A percentile compares a stretch with the other conserved stretches of the same genome.
Conservation (phyloP, 2,888 invertebrate genomes). For the Neoitamus cyanurus region DNA sequence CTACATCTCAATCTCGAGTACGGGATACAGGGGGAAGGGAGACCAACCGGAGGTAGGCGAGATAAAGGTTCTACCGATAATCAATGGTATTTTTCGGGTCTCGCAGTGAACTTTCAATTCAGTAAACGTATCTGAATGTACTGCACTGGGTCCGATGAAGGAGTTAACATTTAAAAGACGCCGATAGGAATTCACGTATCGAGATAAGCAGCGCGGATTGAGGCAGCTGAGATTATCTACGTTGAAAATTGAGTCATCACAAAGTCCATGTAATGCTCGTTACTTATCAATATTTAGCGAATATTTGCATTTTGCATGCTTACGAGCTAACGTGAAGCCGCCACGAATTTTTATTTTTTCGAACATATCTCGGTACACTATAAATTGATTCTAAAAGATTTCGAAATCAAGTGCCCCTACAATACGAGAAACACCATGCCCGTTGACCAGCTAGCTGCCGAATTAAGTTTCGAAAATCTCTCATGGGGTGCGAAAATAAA, state of each 20-base stretch:
- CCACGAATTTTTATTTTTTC: no score
- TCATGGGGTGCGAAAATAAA: no score
- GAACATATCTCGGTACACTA: no score
- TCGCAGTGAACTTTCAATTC: background rate
- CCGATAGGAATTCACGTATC: background rate
- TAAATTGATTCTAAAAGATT: no score
- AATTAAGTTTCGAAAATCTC: no score
- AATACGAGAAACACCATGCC: no score
- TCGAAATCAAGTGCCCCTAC: no score
- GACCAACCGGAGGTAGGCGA: background rate
- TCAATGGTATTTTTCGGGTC: background rate
- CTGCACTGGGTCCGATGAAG: background rate
- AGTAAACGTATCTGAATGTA: no score
- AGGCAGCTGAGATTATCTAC: background rate
- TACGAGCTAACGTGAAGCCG: no score
- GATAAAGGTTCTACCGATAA: background rate
- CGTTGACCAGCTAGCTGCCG: no score
- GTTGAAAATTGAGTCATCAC: background rate
- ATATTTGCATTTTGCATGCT: no score
- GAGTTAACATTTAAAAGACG: background rate
- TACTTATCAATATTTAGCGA: background rate
- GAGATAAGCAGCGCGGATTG: background rate
- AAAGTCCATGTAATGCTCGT: background rate
- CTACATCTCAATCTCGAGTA: background rate
- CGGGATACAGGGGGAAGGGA: background rate